Evolutionary conservation across 2,888 invertebrate genomes (phyloP).

Genomic region (Netelia inedita): DNA sequence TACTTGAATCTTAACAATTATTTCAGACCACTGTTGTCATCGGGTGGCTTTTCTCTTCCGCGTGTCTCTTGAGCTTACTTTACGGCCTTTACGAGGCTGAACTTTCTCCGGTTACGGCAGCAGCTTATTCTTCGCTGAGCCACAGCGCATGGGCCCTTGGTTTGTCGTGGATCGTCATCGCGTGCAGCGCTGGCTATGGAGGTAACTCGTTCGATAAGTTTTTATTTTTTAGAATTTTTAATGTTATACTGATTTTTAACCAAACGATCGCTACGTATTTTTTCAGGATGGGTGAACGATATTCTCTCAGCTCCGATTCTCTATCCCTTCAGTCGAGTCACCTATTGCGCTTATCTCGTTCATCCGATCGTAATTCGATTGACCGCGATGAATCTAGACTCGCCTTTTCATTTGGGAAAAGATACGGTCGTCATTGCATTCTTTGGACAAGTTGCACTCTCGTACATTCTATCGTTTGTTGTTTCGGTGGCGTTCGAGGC

Average conservation of each 20-base stretch:
- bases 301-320: conserved; percentile 91
- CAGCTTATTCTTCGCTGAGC: conserved; percentile 92
- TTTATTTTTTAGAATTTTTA: neutral
- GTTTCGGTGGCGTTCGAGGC: conserved; percentile 94
- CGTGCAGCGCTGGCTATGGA: conserved; percentile 94
- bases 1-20: conserved; percentile 11
- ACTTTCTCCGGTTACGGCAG: conserved; percentile 89
- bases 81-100: conserved; percentile 92
- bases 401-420: conserved; percentile 93
- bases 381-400: conserved; percentile 93
- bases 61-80: conserved; percentile 90
- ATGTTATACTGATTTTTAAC: neutral
- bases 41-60: conserved; percentile 90
- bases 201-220: conserved; percentile 85
- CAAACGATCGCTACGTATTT: neutral
- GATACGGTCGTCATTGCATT: conserved; percentile 92
- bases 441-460: conserved; percentile 93
- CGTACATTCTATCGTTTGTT: conserved; percentile 91
- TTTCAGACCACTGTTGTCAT: conserved; percentile 88
- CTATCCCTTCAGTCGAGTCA: conserved; percentile 94
- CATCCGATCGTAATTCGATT: conserved; percentile 93
- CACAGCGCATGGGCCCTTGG: conserved; percentile 94
- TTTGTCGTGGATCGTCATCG: conserved; percentile 93
- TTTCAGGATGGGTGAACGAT: conserved; percentile 87
- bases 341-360: conserved; percentile 94